Evolutionary conservation across 2,888 invertebrate species (phyloP), one percentile per base, ranked within the genome.

Genomic region (Cotesia congregata): DNA sequence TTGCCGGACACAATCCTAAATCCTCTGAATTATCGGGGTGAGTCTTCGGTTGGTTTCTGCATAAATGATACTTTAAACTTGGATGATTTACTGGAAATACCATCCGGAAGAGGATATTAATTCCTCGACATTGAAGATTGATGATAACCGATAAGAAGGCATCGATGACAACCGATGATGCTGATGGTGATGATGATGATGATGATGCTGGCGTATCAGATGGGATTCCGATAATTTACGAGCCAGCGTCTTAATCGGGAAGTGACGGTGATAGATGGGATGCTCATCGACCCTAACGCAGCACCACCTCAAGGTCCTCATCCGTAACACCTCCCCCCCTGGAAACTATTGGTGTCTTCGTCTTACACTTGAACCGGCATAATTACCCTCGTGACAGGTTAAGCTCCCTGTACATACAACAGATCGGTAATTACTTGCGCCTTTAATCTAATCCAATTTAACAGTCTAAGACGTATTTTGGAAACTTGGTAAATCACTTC

Each of bases 381-480:
- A 86, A 87, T 87, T 86, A 86, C 85, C 84, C 84, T 82, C 80
- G 77, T 74, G 77, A 78, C 79, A 75, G 76, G 73, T 77, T 68
- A 68, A 40, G 73, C 41, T 67, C 40, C 38, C 61, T 30, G 61
- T 73, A 73, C 30, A 50, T 73, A 67, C 86, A 88, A 50, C 50
- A 50, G 9, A 88, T 87, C 86, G 85, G 82, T 86, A 85, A 86
- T 88, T 88, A 88, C 85, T 85, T 81, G 79, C 78, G 81, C 79
- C 83, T 84, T 84, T 83, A 83, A 85, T 85, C 83, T 85, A 85
- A 86, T 85, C 82, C 82, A 83, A 82, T 82, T 79, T 77, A 67
- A 60, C 72, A 70, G 76, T 69, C 39, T 75, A 81, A 80, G 80
- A 81, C 81, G 81, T 73, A 20, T 50, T 12, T 50, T 50, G 12